Evolutionary conservation across 1,140 invertebrate species (phyloP).

Genomic region (Zaprionus ornatus): DNA sequence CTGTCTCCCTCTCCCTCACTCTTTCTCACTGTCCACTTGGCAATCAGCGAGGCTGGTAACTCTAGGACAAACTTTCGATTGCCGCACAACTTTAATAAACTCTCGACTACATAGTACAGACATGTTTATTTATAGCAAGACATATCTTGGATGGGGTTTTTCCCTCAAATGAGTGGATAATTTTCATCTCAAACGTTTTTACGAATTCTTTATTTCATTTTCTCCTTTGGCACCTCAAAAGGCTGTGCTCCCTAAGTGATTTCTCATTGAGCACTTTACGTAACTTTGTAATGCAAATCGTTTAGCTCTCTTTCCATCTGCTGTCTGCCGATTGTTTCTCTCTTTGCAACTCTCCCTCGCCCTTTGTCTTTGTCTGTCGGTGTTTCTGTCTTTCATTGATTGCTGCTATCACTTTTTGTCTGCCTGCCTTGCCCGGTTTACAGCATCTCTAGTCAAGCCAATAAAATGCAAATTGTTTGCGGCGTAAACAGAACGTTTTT

Average conservation of each 20-base stretch:
- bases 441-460: slow-evolving; percentile 45
- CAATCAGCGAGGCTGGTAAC: slow-evolving; percentile 29
- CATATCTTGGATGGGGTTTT: slow-evolving; percentile 1
- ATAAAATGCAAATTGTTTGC: slow-evolving; percentile 78
- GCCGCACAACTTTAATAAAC: slow-evolving; percentile 34
- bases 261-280: slow-evolving; percentile 58
- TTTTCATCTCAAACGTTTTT: slow-evolving; percentile 53
- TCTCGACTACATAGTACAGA: slow-evolving; percentile 9
- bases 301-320: slow-evolving; percentile 17
- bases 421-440: slow-evolving; percentile 12
- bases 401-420: slow-evolving; percentile 39
- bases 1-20: background rate
- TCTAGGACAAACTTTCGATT: slow-evolving; percentile 37
- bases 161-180: slow-evolving; percentile 24
- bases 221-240: slow-evolving; percentile 29
- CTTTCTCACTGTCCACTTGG: slow-evolving; percentile 7
- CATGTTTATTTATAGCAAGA: slow-evolving; percentile 33
- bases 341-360: background rate
- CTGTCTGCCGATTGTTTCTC: background rate
- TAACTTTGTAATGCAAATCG: slow-evolving; percentile 77
- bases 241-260: slow-evolving; percentile 58
- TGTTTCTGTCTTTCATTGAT: slow-evolving; percentile 47
- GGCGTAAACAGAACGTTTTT: slow-evolving; percentile 58
- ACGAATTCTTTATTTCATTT: slow-evolving; percentile 21
- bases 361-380: background rate